A percentile compares a stretch with the other conserved stretches of the same genome.
phyloP scores from a whole-genome alignment of 1,140 invertebrate species.

The Euwallacea similis region DNA sequence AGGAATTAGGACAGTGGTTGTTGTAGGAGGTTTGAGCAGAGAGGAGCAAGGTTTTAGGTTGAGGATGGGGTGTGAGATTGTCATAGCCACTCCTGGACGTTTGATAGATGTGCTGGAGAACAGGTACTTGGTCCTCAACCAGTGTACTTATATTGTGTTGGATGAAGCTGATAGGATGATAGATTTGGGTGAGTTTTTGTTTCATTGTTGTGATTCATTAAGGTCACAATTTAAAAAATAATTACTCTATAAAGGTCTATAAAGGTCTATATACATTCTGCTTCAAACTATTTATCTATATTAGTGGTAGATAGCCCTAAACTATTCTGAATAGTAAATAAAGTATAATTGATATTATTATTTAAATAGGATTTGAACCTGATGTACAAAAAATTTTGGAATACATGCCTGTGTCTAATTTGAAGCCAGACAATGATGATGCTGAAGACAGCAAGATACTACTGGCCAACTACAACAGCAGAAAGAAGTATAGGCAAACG shows the following conservation, averaged over 20 bases:
- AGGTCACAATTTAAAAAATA: too few species aligned
- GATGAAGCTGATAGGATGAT: conserved; percentile 99
- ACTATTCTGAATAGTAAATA: not conserved
- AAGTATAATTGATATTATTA: not conserved
- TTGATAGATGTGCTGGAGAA: conserved; percentile 99
- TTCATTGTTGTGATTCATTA: too few species aligned
- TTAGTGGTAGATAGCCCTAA: not conserved
- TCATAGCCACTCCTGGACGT: conserved; percentile 99
- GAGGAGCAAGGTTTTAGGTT: conserved; percentile 98
- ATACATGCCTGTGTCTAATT: conserved; percentile 97
- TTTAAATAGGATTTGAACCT: conserved; percentile 83
- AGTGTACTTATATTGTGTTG: conserved; percentile 93
- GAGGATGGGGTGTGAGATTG: conserved; percentile 97
- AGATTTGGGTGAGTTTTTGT: conserved; percentile 71
- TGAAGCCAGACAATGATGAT: conserved; percentile 98
- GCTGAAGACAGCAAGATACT: conserved; percentile 90
- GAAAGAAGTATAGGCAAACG: conserved; percentile 98
- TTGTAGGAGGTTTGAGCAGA: conserved; percentile 93
- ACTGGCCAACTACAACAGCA: conserved; percentile 93
- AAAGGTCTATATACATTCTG: too few species aligned
- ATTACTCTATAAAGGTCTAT: too few species aligned
- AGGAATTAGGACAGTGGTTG: conserved; percentile 94
- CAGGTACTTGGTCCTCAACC: conserved; percentile 92
- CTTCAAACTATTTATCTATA: not conserved
- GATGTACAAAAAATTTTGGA: conserved; percentile 98